Conservation (phyloP, 2,888 invertebrate genomes). For the Eilema sororculum region DNA sequence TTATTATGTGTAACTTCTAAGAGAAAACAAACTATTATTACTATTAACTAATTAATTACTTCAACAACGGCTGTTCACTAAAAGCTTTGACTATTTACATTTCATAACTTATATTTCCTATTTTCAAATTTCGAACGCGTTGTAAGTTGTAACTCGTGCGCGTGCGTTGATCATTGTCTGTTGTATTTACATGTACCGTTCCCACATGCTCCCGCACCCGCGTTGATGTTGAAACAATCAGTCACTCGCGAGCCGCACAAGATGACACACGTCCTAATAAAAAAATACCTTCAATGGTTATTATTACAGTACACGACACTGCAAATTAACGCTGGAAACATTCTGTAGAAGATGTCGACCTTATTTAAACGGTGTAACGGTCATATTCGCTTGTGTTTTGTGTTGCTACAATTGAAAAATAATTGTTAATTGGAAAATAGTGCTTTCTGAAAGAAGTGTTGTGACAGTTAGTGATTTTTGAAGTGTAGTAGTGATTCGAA, state of each 20-base stretch:
- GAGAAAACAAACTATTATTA: neutral
- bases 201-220: slow-evolving; percentile 53
- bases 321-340: slow-evolving; percentile 35
- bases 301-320: slow-evolving; percentile 42
- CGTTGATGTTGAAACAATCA: slow-evolving; percentile 46
- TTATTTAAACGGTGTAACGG: slow-evolving; percentile 41
- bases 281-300: slow-evolving; percentile 33
- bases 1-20: neutral
- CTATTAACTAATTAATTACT: neutral
- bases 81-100: slow-evolving; percentile 7
- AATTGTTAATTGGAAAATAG: slow-evolving; percentile 46
- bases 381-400: slow-evolving; percentile 38
- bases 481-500: slow-evolving; percentile 40
- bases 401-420: slow-evolving; percentile 38
- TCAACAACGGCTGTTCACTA: neutral
- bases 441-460: slow-evolving; percentile 47
- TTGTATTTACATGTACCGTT: slow-evolving; percentile 48
- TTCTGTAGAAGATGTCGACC: slow-evolving; percentile 40
- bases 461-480: slow-evolving; percentile 32
- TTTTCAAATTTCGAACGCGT: neutral
- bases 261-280: slow-evolving; percentile 52
- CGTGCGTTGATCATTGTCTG: slow-evolving; percentile 47
- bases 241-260: slow-evolving; percentile 49
- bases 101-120: neutral
- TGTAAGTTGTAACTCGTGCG: slow-evolving; percentile 29